phyloP scores from a whole-genome alignment of 2,113 vertebrate species.

The Electrona antarctica region DNA sequence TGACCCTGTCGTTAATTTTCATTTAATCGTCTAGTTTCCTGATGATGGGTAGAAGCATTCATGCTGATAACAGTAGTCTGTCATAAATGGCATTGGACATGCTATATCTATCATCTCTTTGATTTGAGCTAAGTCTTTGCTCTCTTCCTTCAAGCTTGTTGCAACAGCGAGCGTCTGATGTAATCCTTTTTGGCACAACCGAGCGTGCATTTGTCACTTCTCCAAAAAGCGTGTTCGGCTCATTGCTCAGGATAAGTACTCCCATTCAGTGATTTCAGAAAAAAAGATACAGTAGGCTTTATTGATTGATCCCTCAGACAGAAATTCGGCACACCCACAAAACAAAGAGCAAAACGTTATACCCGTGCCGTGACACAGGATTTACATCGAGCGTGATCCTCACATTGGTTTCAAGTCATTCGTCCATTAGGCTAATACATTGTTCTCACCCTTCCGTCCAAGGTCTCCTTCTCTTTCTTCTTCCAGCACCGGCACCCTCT shows the following conservation, averaged over 20 bases:
- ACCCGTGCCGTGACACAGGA: neutral
- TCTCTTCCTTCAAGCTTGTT: too few species aligned
- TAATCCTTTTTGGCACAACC: too few species aligned
- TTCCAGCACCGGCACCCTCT: neutral
- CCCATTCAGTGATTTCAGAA: neutral
- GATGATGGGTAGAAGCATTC: neutral
- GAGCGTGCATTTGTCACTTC: neutral
- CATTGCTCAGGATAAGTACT: neutral
- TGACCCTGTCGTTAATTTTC: neutral
- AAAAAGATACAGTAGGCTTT: too few species aligned
- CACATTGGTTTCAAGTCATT: too few species aligned
- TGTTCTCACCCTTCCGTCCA: constrained; percentile 2
- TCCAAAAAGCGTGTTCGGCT: neutral
- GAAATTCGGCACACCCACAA: neutral
- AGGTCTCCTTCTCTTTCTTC: constrained; percentile 11
- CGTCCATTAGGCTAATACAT: neutral
- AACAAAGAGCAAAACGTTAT: neutral
- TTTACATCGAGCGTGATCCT: too few species aligned
- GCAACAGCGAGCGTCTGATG: too few species aligned
- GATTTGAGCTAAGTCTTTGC: neutral
- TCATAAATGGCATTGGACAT: neutral
- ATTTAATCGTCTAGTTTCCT: constrained; percentile 12
- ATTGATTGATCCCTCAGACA: too few species aligned
- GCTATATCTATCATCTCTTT: neutral
- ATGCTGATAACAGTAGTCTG: neutral